Base-by-base conservation (phyloP, 2,113 vertebrate genomes). In the Scomber colias region DNA sequence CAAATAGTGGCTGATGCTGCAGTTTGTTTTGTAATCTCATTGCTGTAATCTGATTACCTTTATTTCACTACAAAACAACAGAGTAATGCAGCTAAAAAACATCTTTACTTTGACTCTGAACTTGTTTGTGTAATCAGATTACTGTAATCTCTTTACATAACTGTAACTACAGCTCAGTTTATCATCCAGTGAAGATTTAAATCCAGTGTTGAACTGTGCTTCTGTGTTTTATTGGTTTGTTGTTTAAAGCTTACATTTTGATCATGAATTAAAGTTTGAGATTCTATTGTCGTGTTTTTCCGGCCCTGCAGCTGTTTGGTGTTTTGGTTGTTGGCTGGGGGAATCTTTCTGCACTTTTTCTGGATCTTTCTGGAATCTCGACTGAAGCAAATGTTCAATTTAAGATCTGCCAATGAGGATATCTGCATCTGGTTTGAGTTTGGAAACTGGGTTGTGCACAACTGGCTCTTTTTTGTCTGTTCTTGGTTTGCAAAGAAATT, bases 1-100 rank as follows among this genome's bases (percentile, higher is more conserved):
- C 3, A 46, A 12, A 21, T 30, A 59, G 13, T 11, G 2, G 10
- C 40, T 16, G 11, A 50, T n/a, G 15, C 55, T 55, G 61, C 19
- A 15, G 14, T 77, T 66, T 40, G 2, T 61, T 44, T 50, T 46
- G 44, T 75, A 55, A 71, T 54, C 48, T 44, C 16, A 71, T 69
- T 61, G 8, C 54, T 55, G 16, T 31, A n/a, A 16, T 46, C 19
- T n/a, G 2, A 10, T 67, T 17, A n/a, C 12, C 31, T 46, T 11
- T 61, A 53, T 51, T 45, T 53, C 13, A 45, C 19, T 35, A 31
- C 57, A 12, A 46, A 30, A 10, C n/a, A n/a, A 17, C 1, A 40
- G 17, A 65, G n/a, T 44, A 16, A 48, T n/a, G 8, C n/a, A 72
- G 54, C 21, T 14, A 5, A 17, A 24, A 2, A 24, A 31, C 48